A percentile compares a stretch with the other conserved stretches of the same genome.
phyloP scores from a whole-genome alignment of 1,140 invertebrate species.

The Pseudomyrmex sp. region DNA sequence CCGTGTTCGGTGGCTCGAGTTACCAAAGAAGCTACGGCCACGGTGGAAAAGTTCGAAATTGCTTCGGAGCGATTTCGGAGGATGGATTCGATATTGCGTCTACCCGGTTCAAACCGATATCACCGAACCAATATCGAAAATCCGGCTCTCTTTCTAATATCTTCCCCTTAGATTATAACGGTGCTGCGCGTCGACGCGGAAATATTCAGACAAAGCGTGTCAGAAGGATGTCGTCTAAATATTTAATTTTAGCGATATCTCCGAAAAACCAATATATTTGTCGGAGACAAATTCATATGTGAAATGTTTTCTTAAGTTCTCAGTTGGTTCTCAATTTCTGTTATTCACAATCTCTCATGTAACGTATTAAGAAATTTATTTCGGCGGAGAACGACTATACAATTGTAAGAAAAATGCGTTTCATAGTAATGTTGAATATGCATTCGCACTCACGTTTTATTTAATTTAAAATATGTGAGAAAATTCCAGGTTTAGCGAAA shows the following conservation, averaged over 20 bases:
- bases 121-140: constrained; percentile 35
- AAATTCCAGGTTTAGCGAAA: background rate
- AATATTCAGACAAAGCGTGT: constrained; percentile 5
- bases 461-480: too few species aligned
- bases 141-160: constrained; percentile 49
- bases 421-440: too few species aligned
- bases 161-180: constrained; percentile 30
- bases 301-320: too few species aligned
- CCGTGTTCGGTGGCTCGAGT: constrained; percentile 30
- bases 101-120: constrained; percentile 47
- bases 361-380: too few species aligned
- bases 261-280: background rate
- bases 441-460: too few species aligned
- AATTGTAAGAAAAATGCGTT: too few species aligned
- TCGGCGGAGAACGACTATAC: too few species aligned
- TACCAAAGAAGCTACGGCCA: constrained; percentile 49
- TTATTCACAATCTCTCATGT: too few species aligned
- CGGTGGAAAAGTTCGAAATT: constrained; percentile 54
- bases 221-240: background rate
- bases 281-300: too few species aligned
- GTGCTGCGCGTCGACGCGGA: background rate
- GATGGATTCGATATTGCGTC: constrained; percentile 53
- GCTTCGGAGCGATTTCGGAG: constrained; percentile 50
- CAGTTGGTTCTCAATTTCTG: too few species aligned
- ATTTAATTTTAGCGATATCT: background rate